Conservation (phyloP, 2,113 vertebrate genomes). For the Seriola rivoliana region DNA sequence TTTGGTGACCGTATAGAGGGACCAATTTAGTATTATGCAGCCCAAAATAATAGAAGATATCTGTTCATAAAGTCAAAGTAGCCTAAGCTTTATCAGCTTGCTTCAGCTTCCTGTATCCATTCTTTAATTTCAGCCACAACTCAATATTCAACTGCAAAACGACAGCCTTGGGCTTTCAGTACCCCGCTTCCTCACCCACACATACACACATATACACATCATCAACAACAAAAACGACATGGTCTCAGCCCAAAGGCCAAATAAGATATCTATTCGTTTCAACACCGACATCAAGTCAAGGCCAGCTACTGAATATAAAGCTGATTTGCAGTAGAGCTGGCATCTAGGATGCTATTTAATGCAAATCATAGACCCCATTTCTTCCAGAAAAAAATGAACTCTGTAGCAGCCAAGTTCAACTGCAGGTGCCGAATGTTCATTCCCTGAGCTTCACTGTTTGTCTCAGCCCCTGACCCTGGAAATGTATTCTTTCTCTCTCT, state of each 20-base stretch:
- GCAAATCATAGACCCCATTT: constrained; percentile 61
- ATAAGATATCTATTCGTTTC: constrained; percentile 13
- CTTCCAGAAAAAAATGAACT: constrained; percentile 28
- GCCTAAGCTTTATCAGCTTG: background rate
- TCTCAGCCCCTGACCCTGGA: constrained; percentile 63
- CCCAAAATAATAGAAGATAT: constrained; percentile 4
- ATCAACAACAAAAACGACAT: background rate
- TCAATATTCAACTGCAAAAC: constrained; percentile 11
- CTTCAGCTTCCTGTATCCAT: constrained; percentile 7
- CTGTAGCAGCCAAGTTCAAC: constrained; percentile 51
- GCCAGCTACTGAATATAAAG: constrained; percentile 14
- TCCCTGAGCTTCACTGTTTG: constrained; percentile 50
- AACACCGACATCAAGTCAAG: constrained; percentile 3
- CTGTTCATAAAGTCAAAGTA: background rate
- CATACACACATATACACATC: background rate
- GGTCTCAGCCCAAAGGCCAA: constrained; percentile 26
- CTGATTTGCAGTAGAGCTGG: constrained; percentile 37
- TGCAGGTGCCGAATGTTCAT: constrained; percentile 55
- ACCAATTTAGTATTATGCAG: background rate
- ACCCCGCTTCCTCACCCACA: background rate
- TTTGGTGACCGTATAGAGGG: background rate
- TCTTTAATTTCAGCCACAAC: constrained; percentile 32
- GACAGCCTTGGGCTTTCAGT: background rate
- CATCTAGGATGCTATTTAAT: constrained; percentile 57
- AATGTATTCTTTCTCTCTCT: constrained; percentile 42